Percentiles rank a stretch among this genome's conserved stretches.
phyloP scores from a whole-genome alignment of 2,888 invertebrate genomes.

The Hypercompe scribonia region DNA sequence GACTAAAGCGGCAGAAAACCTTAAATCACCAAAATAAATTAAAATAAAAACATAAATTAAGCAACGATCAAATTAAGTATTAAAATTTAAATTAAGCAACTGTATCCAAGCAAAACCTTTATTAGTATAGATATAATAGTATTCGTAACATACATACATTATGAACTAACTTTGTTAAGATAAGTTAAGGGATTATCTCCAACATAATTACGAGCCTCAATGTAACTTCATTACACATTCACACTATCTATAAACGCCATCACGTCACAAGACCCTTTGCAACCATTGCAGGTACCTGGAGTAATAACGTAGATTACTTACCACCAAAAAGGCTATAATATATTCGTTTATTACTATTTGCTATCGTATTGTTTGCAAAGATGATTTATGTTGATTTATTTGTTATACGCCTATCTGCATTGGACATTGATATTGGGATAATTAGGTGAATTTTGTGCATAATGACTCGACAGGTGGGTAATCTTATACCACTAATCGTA shows the following conservation, averaged over 20 bases:
- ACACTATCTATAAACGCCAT: neutral
- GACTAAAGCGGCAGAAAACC: no score
- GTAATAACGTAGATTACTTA: neutral
- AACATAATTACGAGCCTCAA: neutral
- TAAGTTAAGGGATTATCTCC: neutral
- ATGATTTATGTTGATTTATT: neutral
- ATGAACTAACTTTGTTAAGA: neutral
- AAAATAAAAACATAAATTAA: no score
- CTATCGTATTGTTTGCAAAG: neutral
- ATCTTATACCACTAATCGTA: conserved; percentile 26
- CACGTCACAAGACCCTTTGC: neutral
- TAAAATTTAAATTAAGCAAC: no score
- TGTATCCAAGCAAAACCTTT: neutral
- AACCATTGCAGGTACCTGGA: neutral
- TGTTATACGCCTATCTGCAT: neutral
- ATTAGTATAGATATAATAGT: neutral
- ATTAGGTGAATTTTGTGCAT: conserved; percentile 9
- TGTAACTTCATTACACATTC: neutral
- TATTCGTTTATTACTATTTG: neutral
- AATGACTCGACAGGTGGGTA: conserved; percentile 2
- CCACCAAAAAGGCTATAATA: neutral
- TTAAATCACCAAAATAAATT: no score
- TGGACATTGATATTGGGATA: neutral
- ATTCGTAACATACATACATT: neutral
- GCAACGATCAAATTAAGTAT: no score